Evolutionary conservation across 2,797 vertebrate genomes (phyloP).

Genomic region (Enteromius paludinosus): DNA sequence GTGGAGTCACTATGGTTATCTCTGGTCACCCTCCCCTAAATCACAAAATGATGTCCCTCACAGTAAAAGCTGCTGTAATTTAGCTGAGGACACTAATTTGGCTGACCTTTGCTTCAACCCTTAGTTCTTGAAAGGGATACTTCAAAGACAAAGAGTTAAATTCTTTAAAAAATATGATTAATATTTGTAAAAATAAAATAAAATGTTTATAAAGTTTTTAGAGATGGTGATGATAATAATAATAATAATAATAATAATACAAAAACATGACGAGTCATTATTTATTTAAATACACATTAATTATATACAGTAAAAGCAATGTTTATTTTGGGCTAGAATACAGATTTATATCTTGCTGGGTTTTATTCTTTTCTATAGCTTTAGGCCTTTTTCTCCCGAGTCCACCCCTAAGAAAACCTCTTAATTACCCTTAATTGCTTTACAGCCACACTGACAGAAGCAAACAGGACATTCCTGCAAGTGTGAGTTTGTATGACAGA

Average conservation of each 20-base stretch:
- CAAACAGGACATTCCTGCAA: conserved; percentile 43
- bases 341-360: not conserved
- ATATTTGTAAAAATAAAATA: not conserved
- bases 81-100: conserved; percentile 20
- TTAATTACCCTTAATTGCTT: conserved; percentile 49
- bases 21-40: conserved; percentile 54
- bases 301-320: not conserved
- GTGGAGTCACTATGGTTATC: conserved; percentile 61
- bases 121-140: not conserved
- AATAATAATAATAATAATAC: too few species aligned
- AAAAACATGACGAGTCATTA: not conserved
- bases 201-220: not conserved
- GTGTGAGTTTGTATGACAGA: conserved; percentile 20
- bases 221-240: not conserved
- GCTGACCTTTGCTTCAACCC: conserved; percentile 33
- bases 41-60: conserved; percentile 1
- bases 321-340: not conserved
- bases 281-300: not conserved
- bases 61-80: conserved; percentile 13
- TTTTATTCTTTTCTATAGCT: conserved; percentile 7
- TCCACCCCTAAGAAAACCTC: conserved; percentile 20
- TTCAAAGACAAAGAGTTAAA: not conserved
- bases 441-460: conserved; percentile 45
- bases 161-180: not conserved
- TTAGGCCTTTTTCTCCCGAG: not conserved